Base-by-base conservation (phyloP, 1,140 invertebrate species). In the Brachionus koreanus region DNA sequence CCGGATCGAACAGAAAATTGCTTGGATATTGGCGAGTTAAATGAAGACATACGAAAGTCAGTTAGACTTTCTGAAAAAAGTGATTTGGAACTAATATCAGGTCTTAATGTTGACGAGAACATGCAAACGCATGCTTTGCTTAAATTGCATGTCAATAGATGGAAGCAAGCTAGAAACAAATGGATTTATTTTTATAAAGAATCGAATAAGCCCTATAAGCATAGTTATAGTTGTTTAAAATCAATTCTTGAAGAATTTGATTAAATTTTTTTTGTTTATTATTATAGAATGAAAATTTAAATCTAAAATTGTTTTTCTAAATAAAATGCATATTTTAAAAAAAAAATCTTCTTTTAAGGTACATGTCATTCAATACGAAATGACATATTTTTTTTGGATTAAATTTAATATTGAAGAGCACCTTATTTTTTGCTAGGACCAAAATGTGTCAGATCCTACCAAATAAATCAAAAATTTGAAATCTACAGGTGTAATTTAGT, bases 161-260 rank as follows among this genome's bases (percentile, higher is more conserved):
- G 69, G 69, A 74, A 74, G 25, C 69, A 74, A 74, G 7, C 39
- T 9, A 74, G 25, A 49, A 61, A 37, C n/a, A 43, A 57, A 25
- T 79, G 76, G 76, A 9, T 39, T 3, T n/a, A 61, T 35, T 79
- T 39, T 63, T 79, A 79, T 37, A 42, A 19, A 12, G 25, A 37
- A 9, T n/a, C 49, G 7, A 65, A 79, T 19, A 61, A 23, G n/a
- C 12, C 76, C 33, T 79, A 61, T 61, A 23, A 79, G 57, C 25
- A 79, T 5, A 79, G 76, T 29, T 61, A 61, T 42, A 25, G 57
- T 25, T 42, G 33, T 61, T 42, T 79, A 61, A 79, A 79, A 63
- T 79, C 76, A 16, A 79, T 79, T 79, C 57, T 61, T 29, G 49
- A 79, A 61, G 76, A 79, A 61, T 79, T 79, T 46, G 25, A 74